Conservation (phyloP, 1,140 invertebrate genomes). For the Panagrolaimus sp. region DNA sequence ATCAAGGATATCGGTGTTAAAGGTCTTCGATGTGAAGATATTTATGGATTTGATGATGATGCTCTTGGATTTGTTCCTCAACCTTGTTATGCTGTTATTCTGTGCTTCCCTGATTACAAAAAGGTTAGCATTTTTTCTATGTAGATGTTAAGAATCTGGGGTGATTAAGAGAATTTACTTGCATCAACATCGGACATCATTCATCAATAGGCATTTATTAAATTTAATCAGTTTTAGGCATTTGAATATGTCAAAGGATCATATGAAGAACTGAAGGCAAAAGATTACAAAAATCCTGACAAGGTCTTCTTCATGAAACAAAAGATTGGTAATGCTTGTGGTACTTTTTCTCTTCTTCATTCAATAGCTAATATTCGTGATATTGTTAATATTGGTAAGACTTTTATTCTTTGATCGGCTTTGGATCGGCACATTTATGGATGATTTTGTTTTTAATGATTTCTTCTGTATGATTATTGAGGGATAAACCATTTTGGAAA, state of each 20-base stretch:
- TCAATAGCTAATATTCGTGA: conserved; percentile 65
- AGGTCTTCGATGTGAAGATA: conserved; percentile 38
- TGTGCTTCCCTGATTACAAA: conserved; percentile 46
- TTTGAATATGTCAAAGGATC: conserved; percentile 34
- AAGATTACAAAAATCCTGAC: conserved; percentile 54
- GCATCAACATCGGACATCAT: neutral
- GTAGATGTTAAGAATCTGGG: neutral
- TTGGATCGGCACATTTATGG: too few relatives aligned
- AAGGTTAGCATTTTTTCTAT: too few relatives aligned
- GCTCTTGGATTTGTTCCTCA: conserved; percentile 36
- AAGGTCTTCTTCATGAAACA: conserved; percentile 84
- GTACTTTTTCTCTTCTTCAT: conserved; percentile 85
- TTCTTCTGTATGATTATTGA: neutral
- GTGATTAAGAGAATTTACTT: neutral
- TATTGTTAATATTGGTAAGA: conserved; percentile 56
- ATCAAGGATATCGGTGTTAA: conserved; percentile 36
- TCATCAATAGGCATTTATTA: neutral
- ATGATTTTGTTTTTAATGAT: conserved; percentile 13
- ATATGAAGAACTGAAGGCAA: conserved; percentile 27
- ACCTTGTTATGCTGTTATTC: conserved; percentile 42
- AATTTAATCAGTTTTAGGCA: conserved; percentile 19
- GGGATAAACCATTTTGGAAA: conserved; percentile 31
- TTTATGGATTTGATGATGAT: conserved; percentile 46
- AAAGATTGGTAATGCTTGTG: conserved; percentile 86
- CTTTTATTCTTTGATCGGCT: conserved; percentile 17